phyloP scores from a whole-genome alignment of 1,140 invertebrate genomes.

The Hylaeus volcanicus region DNA sequence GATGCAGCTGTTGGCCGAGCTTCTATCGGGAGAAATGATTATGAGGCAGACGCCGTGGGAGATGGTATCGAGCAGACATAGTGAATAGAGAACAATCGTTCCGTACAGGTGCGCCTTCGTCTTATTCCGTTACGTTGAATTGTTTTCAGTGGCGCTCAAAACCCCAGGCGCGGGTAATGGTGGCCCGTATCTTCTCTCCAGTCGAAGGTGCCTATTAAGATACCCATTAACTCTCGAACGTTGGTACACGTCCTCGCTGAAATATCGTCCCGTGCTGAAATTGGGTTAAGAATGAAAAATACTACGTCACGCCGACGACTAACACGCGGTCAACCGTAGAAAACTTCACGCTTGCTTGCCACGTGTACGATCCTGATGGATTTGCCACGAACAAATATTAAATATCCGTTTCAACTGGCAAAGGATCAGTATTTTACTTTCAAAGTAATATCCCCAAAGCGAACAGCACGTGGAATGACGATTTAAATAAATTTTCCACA shows the following conservation, averaged over 20 bases:
- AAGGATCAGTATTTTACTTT: too few relatives aligned
- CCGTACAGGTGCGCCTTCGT: conserved; percentile 28
- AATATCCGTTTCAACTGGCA: too few relatives aligned
- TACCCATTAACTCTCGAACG: conserved; percentile 30
- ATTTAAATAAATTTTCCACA: too few relatives aligned
- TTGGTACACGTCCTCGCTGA: neutral
- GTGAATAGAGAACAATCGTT: conserved; percentile 43
- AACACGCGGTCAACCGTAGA: conserved; percentile 9
- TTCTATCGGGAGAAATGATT: conserved; percentile 38
- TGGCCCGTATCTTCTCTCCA: neutral
- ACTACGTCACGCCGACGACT: neutral
- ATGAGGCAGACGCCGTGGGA: conserved; percentile 23
- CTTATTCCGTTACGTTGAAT: conserved; percentile 39
- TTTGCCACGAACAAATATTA: too few relatives aligned
- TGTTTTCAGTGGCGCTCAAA: conserved; percentile 41
- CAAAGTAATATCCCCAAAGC: too few relatives aligned
- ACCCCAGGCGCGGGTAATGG: conserved; percentile 1
- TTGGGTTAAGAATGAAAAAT: conserved; percentile 33
- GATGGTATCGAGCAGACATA: conserved; percentile 28
- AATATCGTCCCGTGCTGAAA: conserved; percentile 23
- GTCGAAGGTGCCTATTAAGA: conserved; percentile 29
- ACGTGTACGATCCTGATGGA: too few relatives aligned
- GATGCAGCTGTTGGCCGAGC: conserved; percentile 24
- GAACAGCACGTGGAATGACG: too few relatives aligned
- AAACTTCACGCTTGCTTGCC: neutral